Evolutionary conservation across 2,888 invertebrate species (phyloP).

Genomic region (Pammene fasciana): DNA sequence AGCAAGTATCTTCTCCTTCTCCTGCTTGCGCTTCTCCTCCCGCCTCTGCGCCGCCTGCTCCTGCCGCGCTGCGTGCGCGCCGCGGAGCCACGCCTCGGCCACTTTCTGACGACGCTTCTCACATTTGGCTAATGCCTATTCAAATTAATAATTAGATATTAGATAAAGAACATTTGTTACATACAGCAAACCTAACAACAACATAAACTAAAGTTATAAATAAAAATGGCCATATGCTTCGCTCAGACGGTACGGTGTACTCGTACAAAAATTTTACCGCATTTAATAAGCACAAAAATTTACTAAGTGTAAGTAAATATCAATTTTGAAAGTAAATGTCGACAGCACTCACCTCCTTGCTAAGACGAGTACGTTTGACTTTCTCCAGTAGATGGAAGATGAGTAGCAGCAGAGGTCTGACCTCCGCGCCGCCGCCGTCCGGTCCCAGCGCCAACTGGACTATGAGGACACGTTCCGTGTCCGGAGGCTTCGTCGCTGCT

Average conservation of each 20-base stretch:
- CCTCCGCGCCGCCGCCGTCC: constrained; percentile 88
- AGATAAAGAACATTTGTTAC: too few relatives aligned
- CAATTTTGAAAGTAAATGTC: too few relatives aligned
- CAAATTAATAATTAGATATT: background rate
- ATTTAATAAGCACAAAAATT: too few relatives aligned
- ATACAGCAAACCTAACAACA: too few relatives aligned
- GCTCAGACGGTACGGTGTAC: too few relatives aligned
- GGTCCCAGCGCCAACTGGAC: constrained; percentile 89
- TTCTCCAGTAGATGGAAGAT: constrained; percentile 97
- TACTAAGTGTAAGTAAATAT: too few relatives aligned
- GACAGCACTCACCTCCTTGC: constrained; percentile 89
- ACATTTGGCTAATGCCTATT: constrained; percentile 92
- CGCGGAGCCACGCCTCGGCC: constrained; percentile 96
- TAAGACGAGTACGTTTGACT: constrained; percentile 92
- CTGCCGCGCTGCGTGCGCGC: constrained; percentile 97
- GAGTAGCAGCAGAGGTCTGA: constrained; percentile 92
- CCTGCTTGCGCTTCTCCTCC: constrained; percentile 96
- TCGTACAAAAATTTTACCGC: too few relatives aligned
- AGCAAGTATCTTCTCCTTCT: constrained; percentile 96
- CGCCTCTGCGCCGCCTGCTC: constrained; percentile 97
- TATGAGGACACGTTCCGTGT: constrained; percentile 90
- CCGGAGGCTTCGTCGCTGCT: constrained; percentile 87
- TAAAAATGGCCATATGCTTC: too few relatives aligned
- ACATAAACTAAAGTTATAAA: too few relatives aligned
- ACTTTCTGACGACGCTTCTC: constrained; percentile 97